Evolutionary conservation across 2,888 invertebrate species (phyloP).

Genomic region (Trissolcus brochymenae): DNA sequence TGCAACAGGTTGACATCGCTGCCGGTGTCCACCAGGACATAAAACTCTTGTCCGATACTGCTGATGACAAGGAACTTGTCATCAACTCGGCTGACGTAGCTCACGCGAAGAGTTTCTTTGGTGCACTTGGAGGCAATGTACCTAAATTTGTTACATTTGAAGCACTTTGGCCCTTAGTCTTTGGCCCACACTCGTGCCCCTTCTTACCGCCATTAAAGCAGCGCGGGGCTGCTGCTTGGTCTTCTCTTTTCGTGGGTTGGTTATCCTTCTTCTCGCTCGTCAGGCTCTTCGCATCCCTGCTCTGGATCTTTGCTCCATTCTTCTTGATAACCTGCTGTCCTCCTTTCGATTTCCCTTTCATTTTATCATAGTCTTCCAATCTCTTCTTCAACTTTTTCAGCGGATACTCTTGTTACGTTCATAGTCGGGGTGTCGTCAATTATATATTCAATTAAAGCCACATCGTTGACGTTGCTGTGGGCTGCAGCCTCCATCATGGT

Average conservation of each 20-base stretch:
- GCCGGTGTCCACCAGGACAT: constrained; percentile 37
- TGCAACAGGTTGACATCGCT: constrained; percentile 46
- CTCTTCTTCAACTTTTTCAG: constrained; percentile 38
- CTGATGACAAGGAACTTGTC: background rate
- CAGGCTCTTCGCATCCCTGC: background rate
- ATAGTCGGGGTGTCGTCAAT: constrained; percentile 53
- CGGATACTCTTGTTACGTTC: constrained; percentile 46
- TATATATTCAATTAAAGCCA: constrained; percentile 55
- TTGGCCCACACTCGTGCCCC: background rate
- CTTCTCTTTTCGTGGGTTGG: background rate
- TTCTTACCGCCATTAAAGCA: background rate
- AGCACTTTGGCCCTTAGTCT: constrained; percentile 57
- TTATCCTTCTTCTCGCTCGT: background rate
- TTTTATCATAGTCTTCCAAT: constrained; percentile 50
- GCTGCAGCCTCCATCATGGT: constrained; percentile 56
- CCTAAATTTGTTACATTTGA: constrained; percentile 51
- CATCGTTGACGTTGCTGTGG: constrained; percentile 55
- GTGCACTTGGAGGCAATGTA: constrained; percentile 30
- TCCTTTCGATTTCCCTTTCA: constrained; percentile 6
- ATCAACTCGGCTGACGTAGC: background rate
- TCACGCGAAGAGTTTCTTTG: background rate
- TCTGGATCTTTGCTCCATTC: background rate
- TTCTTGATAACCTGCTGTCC: constrained; percentile 7
- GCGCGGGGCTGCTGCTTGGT: no score
- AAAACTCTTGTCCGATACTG: constrained; percentile 11